phyloP scores from a whole-genome alignment of 2,888 invertebrate genomes.

The Pachydiplax longipennis region DNA sequence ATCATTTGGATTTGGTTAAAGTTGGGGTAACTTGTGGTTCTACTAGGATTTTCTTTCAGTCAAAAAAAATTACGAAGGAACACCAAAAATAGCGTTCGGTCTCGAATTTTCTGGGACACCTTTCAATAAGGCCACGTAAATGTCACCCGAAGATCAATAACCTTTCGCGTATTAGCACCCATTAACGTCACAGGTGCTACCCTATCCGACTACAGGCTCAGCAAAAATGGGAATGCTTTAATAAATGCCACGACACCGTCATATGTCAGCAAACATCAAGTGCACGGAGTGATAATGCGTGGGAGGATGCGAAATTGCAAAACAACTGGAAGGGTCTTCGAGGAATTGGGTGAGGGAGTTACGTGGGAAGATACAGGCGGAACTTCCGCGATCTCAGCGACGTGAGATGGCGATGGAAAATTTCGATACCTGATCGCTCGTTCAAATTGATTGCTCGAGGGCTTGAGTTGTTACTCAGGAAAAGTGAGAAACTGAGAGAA shows the following conservation, averaged over 20 bases:
- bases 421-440: background rate
- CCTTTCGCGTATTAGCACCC: background rate
- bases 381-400: background rate
- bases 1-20: too few species aligned
- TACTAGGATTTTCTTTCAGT: too few species aligned
- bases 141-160: background rate
- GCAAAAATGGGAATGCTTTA: background rate
- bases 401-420: background rate
- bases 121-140: too few species aligned
- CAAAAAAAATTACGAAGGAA: too few species aligned
- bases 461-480: background rate
- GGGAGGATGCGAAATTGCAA: background rate
- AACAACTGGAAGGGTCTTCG: background rate
- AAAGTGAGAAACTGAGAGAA: too few species aligned
- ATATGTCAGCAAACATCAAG: background rate
- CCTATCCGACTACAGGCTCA: background rate
- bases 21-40: too few species aligned
- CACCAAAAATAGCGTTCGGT: too few species aligned
- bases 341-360: background rate
- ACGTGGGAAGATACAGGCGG: background rate
- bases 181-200: background rate
- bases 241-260: background rate
- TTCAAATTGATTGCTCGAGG: background rate
- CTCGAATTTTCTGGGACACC: too few species aligned
- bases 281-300: conserved; percentile 1